Evolutionary conservation across 2,113 vertebrate genomes (phyloP).

Genomic region (Steatornis caripensis): DNA sequence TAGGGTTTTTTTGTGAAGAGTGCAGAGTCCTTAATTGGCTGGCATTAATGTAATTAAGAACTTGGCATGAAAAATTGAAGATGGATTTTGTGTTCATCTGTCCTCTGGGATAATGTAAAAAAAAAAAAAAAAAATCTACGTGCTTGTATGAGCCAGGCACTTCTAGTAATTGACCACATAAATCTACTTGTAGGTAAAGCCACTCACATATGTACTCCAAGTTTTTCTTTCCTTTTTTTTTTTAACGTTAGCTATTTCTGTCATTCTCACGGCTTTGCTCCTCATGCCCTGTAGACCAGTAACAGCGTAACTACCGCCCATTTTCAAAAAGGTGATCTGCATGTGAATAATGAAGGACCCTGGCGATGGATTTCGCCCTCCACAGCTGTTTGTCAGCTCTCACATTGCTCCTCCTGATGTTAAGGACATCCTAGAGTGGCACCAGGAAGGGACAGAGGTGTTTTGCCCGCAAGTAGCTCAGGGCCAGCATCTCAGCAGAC

Average conservation of each 20-base stretch:
- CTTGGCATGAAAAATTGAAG: background rate
- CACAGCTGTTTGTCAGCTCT: background rate
- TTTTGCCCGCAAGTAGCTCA: background rate
- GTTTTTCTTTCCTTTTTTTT: background rate
- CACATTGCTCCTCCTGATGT: background rate
- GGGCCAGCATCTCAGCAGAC: background rate
- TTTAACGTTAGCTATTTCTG: background rate
- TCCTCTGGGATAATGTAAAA: background rate
- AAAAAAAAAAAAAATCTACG: too few relatives aligned
- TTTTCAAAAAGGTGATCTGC: background rate
- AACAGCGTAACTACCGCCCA: background rate
- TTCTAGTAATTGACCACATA: background rate
- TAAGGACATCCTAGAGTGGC: background rate
- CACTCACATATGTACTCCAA: background rate
- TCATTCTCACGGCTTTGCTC: background rate
- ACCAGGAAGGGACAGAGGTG: background rate
- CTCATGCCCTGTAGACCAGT: background rate
- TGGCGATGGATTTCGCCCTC: background rate
- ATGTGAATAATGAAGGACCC: background rate
- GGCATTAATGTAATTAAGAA: background rate
- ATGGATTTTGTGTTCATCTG: background rate
- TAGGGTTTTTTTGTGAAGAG: background rate
- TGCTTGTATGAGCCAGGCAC: background rate
- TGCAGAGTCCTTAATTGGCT: background rate
- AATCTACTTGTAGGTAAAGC: background rate